Base-by-base conservation (phyloP, 2,888 invertebrate species). In the Mechanitis mazaeus region DNA sequence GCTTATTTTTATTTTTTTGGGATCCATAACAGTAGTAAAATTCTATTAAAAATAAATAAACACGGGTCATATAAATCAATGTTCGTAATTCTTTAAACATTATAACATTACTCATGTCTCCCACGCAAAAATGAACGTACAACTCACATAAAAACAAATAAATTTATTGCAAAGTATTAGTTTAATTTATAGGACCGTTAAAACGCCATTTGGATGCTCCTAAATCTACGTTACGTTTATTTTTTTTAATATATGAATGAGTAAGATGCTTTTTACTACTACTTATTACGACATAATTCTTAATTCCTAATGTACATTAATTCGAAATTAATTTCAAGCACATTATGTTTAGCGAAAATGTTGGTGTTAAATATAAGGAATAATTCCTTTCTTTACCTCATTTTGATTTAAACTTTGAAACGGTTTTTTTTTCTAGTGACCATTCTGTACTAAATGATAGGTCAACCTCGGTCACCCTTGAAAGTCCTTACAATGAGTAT, bases 81-180 rank as follows among this genome's bases (percentile, higher is more conserved):
- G 9, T 7, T 7, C 11, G 50, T 9, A 31, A 31, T 50, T 50
- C 50, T 9, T 31, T 50, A 50, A 50, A n/a, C 20, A 50, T 50
- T 31, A 50, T 50, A 50, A 11, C 31, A 50, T 50, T 20, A 50
- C 3, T 50, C 50, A 50, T 50, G 31, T 50, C 31, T 50, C 50
- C 28, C 7, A 50, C n/a, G 20, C 50, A 50, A 50, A 50, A 50
- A 50, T 50, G 50, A 42, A 42, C 2, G 42, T 42, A 9, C 9
- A 31, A 28, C 31, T 50, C 31, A 50, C 31, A 9, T 31, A 50
- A 9, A 11, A 7, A 50, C 50, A 50, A 9, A 50, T 50, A 11
- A 47, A 50, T 50, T 50, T 50, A 50, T 50, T 28, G 28, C 1
- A 20, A 47, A 50, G 9, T 31, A 50, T 9, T 31, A 7, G 31